A percentile compares a stretch with the other conserved stretches of the same genome.
Evolutionary conservation across 2,797 vertebrate species (phyloP).

Genomic region (Cryptoblepharus egeriae): DNA sequence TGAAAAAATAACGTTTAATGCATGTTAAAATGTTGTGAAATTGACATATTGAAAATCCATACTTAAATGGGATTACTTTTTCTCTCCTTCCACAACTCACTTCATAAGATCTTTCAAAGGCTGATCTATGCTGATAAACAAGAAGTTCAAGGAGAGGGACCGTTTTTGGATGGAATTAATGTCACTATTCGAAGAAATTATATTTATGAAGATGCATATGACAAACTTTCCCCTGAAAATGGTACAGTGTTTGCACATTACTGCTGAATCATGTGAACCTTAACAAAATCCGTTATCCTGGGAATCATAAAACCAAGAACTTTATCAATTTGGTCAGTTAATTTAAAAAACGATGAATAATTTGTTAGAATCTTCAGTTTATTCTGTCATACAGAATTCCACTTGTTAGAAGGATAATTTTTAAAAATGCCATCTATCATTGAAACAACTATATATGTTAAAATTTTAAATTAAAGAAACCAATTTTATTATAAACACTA

Average conservation of each 20-base stretch:
- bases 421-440: too few relatives aligned
- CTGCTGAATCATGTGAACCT: neutral
- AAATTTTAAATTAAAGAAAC: neutral
- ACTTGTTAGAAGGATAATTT: neutral
- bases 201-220: constrained; percentile 98
- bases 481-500: too few relatives aligned
- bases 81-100: constrained; percentile 11
- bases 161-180: constrained; percentile 95
- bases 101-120: constrained; percentile 93
- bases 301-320: neutral
- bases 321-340: neutral
- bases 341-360: neutral
- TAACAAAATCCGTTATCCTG: neutral
- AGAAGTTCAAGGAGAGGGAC: constrained; percentile 95
- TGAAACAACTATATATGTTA: neutral
- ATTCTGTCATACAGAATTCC: neutral
- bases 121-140: constrained; percentile 97
- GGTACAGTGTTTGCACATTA: constrained; percentile 76
- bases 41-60: constrained; percentile 26
- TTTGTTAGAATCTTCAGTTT: neutral
- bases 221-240: constrained; percentile 98
- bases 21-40: neutral
- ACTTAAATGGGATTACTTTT: constrained; percentile 35
- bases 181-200: constrained; percentile 98
- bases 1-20: neutral